Evolutionary conservation across 2,113 vertebrate genomes (phyloP), one percentile per base, ranked within the genome.

Genomic region (Nothoprocta pentlandii): DNA sequence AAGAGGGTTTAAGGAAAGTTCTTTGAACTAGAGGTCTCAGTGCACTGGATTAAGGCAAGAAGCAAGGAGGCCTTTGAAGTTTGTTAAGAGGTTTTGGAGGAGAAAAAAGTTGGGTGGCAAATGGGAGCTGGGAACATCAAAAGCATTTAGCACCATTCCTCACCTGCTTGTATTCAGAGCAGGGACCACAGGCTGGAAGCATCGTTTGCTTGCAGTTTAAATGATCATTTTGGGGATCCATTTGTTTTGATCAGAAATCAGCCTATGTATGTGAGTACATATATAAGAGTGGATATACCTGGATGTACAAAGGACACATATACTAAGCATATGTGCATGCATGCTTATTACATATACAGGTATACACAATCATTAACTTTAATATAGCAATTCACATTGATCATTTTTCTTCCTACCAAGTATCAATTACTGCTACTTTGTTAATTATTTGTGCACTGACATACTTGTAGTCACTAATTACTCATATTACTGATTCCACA

Each of bases 11-110:
- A 98, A 98, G 98, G 97, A 98, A 98, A 98, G 97, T 98, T 98
- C 99, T 99, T 99, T 99, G 99, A 99, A 99, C 99, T 99, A 97
- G 98, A 98, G 98, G 98, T 98, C 98, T 98, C 98, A 98, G 98
- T 98, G 98, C 98, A 98, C 98, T 98, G 99, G 99, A 99, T 99
- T 99, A 99, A 99, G 99, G 98, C 98, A 97, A 99, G 98, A 98
- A 98, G 98, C 97, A 98, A 98, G 98, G 96, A 98, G 98, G 98
- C 97, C 98, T 99, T 99, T 99, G 99, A 99, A 99, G 99, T 99
- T 98, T 97, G 97, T 97, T 98, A 98, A 99, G 98, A 99, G 98
- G 98, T 98, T 98, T 98, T 98, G 98, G 97, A 98, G 98, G 98
- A 98, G 98, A 98, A 97, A 98, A 98, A 98, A 98, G 98, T 99